A percentile compares a stretch with the other conserved stretches of the same genome.
phyloP scores from a whole-genome alignment of 2,888 invertebrate genomes.

The Drosophila fungiperda region DNA sequence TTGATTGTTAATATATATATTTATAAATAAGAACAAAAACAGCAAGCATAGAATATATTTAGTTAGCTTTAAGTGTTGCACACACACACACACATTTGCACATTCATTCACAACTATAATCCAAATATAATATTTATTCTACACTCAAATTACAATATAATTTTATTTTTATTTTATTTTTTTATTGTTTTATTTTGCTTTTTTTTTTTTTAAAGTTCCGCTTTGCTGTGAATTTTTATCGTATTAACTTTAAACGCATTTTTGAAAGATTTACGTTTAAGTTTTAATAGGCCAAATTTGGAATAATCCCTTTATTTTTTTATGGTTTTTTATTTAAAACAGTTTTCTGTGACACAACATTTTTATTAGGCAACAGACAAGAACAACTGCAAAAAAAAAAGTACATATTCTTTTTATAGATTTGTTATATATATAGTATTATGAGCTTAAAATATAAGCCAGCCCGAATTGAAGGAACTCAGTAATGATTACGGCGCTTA shows the following conservation, averaged over 20 bases:
- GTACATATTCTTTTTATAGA: not conserved
- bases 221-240: not conserved
- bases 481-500: conserved; percentile 85
- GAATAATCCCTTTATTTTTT: too few relatives aligned
- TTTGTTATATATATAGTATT: conserved; percentile 9
- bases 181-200: not conserved
- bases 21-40: not conserved
- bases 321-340: not conserved
- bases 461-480: conserved; percentile 1
- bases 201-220: not conserved
- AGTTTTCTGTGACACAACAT: conserved; percentile 18
- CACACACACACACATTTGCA: not conserved
- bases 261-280: not conserved
- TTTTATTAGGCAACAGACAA: conserved; percentile 47
- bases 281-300: not conserved
- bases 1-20: conserved; percentile 5
- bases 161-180: not conserved
- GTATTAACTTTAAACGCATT: not conserved
- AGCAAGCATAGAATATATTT: not conserved
- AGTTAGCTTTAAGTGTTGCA: not conserved
- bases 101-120: not conserved
- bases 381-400: conserved; percentile 13
- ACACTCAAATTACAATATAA: not conserved
- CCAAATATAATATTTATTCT: conserved; percentile 10
- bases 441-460: conserved; percentile 10